Evolutionary conservation across 2,113 vertebrate species (phyloP).

Genomic region (Verasper variegatus): DNA sequence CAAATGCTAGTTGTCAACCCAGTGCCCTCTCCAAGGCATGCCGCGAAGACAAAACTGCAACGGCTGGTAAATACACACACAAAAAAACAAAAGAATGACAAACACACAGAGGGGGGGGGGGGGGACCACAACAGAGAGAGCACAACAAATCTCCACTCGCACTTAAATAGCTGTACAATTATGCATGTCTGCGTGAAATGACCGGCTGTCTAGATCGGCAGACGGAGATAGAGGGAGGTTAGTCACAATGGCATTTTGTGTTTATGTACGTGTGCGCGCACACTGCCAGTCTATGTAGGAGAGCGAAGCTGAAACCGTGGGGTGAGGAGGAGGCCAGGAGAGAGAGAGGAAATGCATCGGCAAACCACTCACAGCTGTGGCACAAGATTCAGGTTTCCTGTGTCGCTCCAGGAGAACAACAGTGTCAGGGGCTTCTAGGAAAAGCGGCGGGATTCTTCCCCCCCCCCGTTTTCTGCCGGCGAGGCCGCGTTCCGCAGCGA

Average conservation of each 20-base stretch:
- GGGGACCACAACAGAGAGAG: slow-evolving; percentile 64
- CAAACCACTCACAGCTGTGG: slow-evolving; percentile 76
- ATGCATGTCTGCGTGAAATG: slow-evolving; percentile 76
- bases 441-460: slow-evolving; percentile 45
- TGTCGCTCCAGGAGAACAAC: slow-evolving; percentile 71
- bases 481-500: background rate
- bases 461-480: slow-evolving; percentile 2
- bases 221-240: slow-evolving; percentile 66
- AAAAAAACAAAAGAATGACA: slow-evolving; percentile 62
- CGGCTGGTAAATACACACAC: slow-evolving; percentile 33
- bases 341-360: slow-evolving; percentile 57
- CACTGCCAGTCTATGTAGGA: slow-evolving; percentile 44
- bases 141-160: slow-evolving; percentile 60
- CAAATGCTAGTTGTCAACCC: slow-evolving; percentile 38
- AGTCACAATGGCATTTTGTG: slow-evolving; percentile 56
- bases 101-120: slow-evolving; percentile 29
- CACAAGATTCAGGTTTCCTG: slow-evolving; percentile 69
- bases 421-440: slow-evolving; percentile 68
- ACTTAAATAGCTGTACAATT: slow-evolving; percentile 73
- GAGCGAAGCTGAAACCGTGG: slow-evolving; percentile 7
- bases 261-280: slow-evolving; percentile 2
- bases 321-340: slow-evolving; percentile 59
- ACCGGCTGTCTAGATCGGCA: slow-evolving; percentile 72
- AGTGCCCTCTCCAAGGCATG: slow-evolving; percentile 11
- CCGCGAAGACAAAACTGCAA: slow-evolving; percentile 34